These are phyloP conservation scores for Myiagra hebetior DNA, from an alignment of 2,113 vertebrate species.

Conservation along the genomic window DNA sequence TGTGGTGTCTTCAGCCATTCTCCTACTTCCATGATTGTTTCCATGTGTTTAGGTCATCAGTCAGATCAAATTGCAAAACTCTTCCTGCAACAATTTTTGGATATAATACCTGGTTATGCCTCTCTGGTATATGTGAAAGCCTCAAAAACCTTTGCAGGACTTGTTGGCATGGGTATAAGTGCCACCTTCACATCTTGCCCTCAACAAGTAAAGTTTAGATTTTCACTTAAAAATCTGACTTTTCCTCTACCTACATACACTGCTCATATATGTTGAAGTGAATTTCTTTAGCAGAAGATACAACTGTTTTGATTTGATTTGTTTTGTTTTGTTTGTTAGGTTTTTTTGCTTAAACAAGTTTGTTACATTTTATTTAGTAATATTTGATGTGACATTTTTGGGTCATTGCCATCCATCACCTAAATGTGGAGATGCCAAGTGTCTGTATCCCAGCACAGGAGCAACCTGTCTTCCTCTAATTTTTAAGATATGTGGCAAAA, in stretches of 20 bases:
- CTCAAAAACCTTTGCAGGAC: neutral
- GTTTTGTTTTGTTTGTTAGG: neutral
- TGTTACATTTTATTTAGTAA: neutral
- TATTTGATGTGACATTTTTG: neutral
- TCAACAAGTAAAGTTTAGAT: neutral
- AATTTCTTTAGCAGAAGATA: neutral
- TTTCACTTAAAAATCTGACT: neutral
- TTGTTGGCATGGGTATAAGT: neutral
- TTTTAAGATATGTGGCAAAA: neutral
- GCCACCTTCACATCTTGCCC: neutral
- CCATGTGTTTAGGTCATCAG: neutral
- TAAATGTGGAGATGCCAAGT: neutral
- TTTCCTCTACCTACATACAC: neutral
- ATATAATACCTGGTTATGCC: neutral
- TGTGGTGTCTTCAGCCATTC: neutral
- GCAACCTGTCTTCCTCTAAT: neutral
- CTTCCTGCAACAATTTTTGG: neutral
- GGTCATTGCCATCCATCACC: neutral
- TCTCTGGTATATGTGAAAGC: neutral
- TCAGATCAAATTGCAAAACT: neutral
- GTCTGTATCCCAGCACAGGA: neutral
- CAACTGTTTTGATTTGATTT: neutral
- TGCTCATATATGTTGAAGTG: neutral
- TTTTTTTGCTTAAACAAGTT: neutral
- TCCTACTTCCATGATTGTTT: neutral